Conservation (phyloP, 2,113 vertebrate genomes). For the Hemibagrus wyckioides region DNA sequence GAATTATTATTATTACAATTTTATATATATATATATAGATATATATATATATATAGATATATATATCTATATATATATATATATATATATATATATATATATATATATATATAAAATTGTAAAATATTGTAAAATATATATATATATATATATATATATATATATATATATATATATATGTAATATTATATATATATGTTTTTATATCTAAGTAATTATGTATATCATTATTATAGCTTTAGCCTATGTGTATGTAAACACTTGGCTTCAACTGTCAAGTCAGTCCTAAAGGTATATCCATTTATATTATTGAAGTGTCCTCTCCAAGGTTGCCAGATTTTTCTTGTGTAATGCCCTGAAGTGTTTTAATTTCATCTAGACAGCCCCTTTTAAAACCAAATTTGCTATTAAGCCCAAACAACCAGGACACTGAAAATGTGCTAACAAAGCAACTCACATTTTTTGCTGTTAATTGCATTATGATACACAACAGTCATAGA, state of each 20-base stretch:
- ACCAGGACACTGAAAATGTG: not conserved
- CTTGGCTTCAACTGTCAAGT: not conserved
- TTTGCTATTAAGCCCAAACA: not conserved
- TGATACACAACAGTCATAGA: not conserved
- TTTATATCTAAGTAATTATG: no score
- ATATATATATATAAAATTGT: no score
- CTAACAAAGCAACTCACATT: not conserved
- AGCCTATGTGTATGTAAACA: not conserved
- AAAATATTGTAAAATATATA: no score
- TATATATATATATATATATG: no score
- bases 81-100: no score
- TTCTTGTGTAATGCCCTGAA: not conserved
- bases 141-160: no score
- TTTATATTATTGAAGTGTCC: not conserved
- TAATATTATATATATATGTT: no score
- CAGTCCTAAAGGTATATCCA: not conserved
- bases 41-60: no score
- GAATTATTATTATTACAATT: no score
- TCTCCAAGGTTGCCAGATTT: not conserved
- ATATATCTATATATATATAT: no score
- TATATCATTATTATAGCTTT: not conserved
- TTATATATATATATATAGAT: no score
- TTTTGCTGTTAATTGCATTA: not conserved
- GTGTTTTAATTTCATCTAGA: not conserved
- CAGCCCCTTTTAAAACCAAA: not conserved